phyloP scores from a whole-genome alignment of 2,888 invertebrate genomes.

The Belgica antarctica region DNA sequence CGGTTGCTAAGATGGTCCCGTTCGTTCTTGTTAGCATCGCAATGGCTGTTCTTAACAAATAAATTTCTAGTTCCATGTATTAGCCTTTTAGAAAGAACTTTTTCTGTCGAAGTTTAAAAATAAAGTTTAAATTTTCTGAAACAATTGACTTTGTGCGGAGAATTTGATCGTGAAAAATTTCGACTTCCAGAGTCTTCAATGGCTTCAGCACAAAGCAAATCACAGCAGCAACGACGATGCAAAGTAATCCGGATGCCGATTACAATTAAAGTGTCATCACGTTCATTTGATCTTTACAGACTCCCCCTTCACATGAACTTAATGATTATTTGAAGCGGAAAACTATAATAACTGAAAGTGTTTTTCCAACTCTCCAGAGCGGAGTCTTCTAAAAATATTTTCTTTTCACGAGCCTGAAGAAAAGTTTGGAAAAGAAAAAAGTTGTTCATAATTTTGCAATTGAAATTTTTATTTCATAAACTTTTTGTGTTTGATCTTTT shows the following conservation, averaged over 20 bases:
- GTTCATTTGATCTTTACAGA: slow-evolving; percentile 41
- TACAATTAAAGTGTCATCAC: slow-evolving; percentile 42
- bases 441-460: slow-evolving; percentile 41
- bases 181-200: too few species aligned
- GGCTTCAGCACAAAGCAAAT: not conserved
- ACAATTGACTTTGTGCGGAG: too few species aligned
- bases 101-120: not conserved
- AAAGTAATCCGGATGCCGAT: slow-evolving; percentile 34
- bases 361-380: slow-evolving; percentile 14
- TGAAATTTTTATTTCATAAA: slow-evolving; percentile 37
- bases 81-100: not conserved
- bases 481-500: slow-evolving; percentile 21
- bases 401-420: not conserved
- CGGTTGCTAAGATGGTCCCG: not conserved
- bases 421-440: not conserved
- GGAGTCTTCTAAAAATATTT: slow-evolving; percentile 24
- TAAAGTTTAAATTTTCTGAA: slow-evolving; percentile 5
- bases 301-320: slow-evolving; percentile 10
- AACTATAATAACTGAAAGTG: slow-evolving; percentile 41
- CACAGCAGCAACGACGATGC: not conserved
- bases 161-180: too few species aligned
- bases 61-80: not conserved
- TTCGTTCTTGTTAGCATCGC: not conserved
- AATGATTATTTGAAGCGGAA: slow-evolving; percentile 42
- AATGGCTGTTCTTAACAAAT: not conserved